Base-by-base conservation (phyloP, 23 tunicate genomes). In the Clavelina lepadiformis region DNA sequence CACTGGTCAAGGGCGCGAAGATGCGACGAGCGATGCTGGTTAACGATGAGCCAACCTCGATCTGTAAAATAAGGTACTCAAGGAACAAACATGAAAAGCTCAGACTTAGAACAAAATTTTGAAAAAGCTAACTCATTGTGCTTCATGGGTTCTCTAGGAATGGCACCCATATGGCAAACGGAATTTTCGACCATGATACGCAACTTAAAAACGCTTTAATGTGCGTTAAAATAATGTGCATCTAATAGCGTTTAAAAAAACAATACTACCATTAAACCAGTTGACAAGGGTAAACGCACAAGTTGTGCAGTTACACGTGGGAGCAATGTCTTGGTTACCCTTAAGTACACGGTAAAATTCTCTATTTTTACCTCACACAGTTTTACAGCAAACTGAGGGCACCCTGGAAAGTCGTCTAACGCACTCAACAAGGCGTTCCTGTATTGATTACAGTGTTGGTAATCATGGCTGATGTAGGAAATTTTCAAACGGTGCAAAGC, bases 331-430 rank as follows among this genome's bases (percentile, higher is more conserved):
- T 20, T 6, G n/a, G n/a, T 20, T 25, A 54, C 8, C 24, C 24
- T 19, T 54, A 54, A 54, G 22, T 8, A 54, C 22, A 54, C 22
- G 8, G 15, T 44, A 11, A 11, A 13, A 22, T 26, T n/a, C n/a
- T n/a, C n/a, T n/a, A n/a, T n/a, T n/a, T 49, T 32, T 36, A 76
- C 82, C 73, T 76, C 35, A 46, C 82, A 76, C 57, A 76, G 49
- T 25, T 65, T 33, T 11, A 53, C 7, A 4, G 70, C 58, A 56
- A 76, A 76, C 29, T 7, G 36, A 21, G 82, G 73, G 41, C 46
- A 8, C 28, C 66, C 67, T 13, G 82, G 73, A 38, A 65, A 28
- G 31, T 76, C 82, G 22, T 76, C 57, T 19, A 76, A 30, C 1
- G 82, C 82, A 15, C 46, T 65, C 33, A 76, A 36, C 49, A 76